Conservation (phyloP, 2,113 vertebrate genomes). For the Telmatochromis bifrenatus region DNA sequence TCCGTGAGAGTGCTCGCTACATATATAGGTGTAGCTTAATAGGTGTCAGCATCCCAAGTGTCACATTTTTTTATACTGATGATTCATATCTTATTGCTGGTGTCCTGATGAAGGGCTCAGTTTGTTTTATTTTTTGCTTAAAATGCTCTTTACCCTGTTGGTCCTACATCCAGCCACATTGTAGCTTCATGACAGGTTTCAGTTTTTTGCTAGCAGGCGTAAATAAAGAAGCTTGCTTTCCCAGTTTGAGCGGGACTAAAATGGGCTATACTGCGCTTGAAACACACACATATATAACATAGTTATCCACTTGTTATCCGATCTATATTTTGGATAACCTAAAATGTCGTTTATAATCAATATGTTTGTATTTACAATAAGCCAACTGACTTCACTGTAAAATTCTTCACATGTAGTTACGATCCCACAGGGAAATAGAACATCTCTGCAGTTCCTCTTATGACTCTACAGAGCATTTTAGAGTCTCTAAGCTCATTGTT, state of each 20-base stretch:
- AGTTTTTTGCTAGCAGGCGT: neutral
- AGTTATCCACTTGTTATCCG: neutral
- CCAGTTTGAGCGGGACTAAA: neutral
- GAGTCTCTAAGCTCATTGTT: neutral
- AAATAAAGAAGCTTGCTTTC: neutral
- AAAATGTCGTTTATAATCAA: neutral
- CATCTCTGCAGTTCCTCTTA: neutral
- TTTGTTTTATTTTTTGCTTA: neutral
- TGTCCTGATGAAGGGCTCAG: neutral
- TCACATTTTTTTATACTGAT: neutral
- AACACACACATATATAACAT: neutral
- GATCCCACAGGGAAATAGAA: neutral
- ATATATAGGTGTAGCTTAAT: neutral
- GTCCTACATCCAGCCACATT: neutral
- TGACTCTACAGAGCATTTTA: neutral
- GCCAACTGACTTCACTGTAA: neutral
- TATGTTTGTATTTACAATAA: neutral
- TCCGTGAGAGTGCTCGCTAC: rapidly evolving
- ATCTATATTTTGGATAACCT: neutral
- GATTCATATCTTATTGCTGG: neutral
- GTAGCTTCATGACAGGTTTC: neutral
- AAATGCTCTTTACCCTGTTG: neutral
- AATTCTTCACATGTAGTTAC: neutral
- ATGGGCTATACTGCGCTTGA: neutral
- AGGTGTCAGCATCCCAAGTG: neutral